These are phyloP conservation scores for Phaenicophaeus curvirostris DNA, from an alignment of 2,797 vertebrate species.

Conservation along the genomic window DNA sequence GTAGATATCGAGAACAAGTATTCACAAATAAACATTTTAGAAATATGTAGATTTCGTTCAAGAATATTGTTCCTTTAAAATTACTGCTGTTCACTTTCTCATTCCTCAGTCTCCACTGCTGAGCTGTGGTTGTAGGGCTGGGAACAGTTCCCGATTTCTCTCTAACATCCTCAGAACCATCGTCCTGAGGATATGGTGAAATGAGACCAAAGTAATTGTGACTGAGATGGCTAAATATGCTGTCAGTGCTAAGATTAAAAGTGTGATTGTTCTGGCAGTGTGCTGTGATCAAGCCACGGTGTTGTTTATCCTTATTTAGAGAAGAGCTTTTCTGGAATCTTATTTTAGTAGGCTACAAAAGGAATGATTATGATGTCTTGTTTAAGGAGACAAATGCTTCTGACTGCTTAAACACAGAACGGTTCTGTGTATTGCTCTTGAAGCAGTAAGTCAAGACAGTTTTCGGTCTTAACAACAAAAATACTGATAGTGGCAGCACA, in stretches of 20 bases:
- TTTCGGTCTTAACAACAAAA: neutral
- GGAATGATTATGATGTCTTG: neutral
- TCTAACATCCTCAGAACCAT: neutral
- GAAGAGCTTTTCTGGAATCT: conserved; percentile 27
- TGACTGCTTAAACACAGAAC: neutral
- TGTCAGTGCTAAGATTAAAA: conserved; percentile 28
- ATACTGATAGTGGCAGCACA: neutral
- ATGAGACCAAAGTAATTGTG: conserved; percentile 54
- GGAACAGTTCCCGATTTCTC: neutral
- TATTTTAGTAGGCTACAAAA: conserved; percentile 30
- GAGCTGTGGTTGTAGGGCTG: neutral
- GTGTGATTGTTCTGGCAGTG: conserved; percentile 32
- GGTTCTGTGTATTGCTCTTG: neutral
- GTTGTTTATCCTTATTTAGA: conserved; percentile 49
- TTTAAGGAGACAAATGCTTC: conserved; percentile 20
- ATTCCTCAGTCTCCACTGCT: neutral
- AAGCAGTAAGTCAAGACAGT: neutral
- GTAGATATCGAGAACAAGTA: neutral
- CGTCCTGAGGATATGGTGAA: conserved; percentile 39
- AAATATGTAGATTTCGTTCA: neutral
- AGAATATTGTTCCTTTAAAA: neutral
- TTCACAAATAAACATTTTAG: neutral
- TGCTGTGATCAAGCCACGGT: conserved; percentile 47
- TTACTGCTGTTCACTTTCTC: neutral
- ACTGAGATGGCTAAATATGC: conserved; percentile 50